These are phyloP conservation scores for Odontesthes bonariensis DNA, from an alignment of 2,113 vertebrate species.

Conservation along the genomic window DNA sequence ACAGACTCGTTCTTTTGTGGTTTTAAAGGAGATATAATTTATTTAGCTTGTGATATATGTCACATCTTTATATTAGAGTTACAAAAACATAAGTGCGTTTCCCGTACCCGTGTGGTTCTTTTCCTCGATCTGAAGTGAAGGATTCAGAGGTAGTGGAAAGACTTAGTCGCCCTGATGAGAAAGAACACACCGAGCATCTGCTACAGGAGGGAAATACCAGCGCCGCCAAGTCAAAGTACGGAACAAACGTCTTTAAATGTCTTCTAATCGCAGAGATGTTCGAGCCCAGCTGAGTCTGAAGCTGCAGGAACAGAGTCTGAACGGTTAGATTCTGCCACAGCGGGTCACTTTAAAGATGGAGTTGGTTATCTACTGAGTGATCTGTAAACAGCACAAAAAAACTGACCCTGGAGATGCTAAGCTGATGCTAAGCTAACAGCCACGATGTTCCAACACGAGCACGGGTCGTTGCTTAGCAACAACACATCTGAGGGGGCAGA, in stretches of 20 bases:
- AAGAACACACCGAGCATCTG: conserved; percentile 25
- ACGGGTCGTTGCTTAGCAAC: conserved; percentile 3
- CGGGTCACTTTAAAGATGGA: too few species aligned
- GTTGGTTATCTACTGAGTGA: too few species aligned
- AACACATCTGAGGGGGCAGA: background rate
- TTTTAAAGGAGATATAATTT: conserved; percentile 48
- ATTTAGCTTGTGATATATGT: conserved; percentile 56
- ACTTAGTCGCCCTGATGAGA: conserved; percentile 37
- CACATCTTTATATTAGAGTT: conserved; percentile 35
- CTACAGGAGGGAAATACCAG: conserved; percentile 26
- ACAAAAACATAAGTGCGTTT: conserved; percentile 49
- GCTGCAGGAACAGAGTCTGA: too few species aligned
- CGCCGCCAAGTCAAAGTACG: too few species aligned
- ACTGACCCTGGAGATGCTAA: background rate
- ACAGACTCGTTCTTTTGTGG: background rate
- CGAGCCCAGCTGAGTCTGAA: too few species aligned
- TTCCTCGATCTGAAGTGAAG: conserved; percentile 36
- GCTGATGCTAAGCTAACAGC: too few species aligned
- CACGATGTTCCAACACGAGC: background rate
- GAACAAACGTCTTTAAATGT: too few species aligned
- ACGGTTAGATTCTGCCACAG: too few species aligned
- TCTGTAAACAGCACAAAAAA: conserved; percentile 25
- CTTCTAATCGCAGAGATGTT: too few species aligned
- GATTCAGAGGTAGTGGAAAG: conserved; percentile 72
- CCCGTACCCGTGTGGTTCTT: conserved; percentile 55